Percentiles rank a stretch among this genome's conserved stretches.
phyloP scores from a whole-genome alignment of 1,140 invertebrate genomes.

The Neotoxoptera formosana region DNA sequence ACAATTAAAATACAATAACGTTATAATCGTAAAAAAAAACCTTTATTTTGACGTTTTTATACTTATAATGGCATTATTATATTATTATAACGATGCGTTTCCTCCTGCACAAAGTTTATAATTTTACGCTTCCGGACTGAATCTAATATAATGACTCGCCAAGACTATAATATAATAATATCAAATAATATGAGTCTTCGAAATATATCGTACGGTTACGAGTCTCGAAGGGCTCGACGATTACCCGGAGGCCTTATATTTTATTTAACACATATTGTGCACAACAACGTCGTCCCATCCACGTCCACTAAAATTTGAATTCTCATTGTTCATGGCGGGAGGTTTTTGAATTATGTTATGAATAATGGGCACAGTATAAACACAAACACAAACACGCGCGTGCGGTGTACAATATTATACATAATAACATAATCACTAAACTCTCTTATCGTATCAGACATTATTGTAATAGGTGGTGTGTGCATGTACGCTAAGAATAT shows the following conservation, averaged over 20 bases:
- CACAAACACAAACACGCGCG: not conserved
- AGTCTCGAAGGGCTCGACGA: not conserved
- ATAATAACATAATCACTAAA: not conserved
- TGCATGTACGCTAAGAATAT: not conserved
- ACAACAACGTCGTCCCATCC: not conserved
- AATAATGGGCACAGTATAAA: not conserved
- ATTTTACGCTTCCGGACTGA: not conserved
- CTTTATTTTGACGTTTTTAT: not conserved
- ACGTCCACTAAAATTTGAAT: not conserved
- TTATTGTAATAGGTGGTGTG: not conserved
- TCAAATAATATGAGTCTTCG: not conserved
- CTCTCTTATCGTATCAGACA: not conserved
- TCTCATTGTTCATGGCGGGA: not conserved
- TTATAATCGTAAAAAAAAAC: not conserved
- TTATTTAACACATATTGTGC: not conserved
- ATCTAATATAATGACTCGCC: not conserved
- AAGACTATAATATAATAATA: not conserved
- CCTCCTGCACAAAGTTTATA: not conserved
- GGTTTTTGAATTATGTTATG: not conserved
- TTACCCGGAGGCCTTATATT: constrained; percentile 13
- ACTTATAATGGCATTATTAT: not conserved
- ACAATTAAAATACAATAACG: not conserved
- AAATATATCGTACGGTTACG: not conserved
- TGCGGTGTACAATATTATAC: not conserved
- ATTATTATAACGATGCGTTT: not conserved